Evolutionary conservation across 2,888 invertebrate genomes (phyloP).

Genomic region (Tineola bisselliella): DNA sequence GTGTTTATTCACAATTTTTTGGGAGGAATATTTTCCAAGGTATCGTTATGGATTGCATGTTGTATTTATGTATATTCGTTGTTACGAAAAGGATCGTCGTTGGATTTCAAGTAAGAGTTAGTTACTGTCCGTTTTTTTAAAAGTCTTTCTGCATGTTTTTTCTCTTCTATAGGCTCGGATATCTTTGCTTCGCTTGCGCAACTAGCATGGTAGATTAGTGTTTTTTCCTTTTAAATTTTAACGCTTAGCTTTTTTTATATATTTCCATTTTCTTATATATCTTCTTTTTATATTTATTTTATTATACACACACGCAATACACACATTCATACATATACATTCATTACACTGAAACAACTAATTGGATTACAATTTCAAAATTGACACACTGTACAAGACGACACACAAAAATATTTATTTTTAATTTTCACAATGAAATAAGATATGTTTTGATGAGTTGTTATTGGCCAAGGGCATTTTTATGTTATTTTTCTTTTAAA

Average conservation of each 20-base stretch:
- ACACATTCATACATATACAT: constrained; percentile 34
- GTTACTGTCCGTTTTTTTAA: neutral
- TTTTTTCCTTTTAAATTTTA: constrained; percentile 30
- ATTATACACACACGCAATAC: constrained; percentile 34
- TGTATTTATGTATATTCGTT: constrained; percentile 23
- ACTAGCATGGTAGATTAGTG: constrained; percentile 43
- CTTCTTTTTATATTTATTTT: constrained; percentile 47
- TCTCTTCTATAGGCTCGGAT: neutral
- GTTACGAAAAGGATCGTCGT: constrained; percentile 57
- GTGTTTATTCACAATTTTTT: neutral
- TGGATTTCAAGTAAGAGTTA: constrained; percentile 57
- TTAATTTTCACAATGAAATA: constrained; percentile 17
- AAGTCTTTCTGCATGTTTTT: neutral
- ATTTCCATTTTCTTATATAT: constrained; percentile 29
- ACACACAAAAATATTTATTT: constrained; percentile 28
- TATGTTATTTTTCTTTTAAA: constrained; percentile 24
- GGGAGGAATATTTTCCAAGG: neutral
- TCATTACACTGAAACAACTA: constrained; percentile 38
- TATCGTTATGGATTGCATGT: neutral
- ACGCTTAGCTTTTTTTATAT: constrained; percentile 16
- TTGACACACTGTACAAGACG: constrained; percentile 45
- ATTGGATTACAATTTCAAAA: constrained; percentile 33
- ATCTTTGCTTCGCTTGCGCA: neutral
- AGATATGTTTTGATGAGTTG: constrained; percentile 1
- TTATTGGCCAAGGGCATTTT: constrained; percentile 49